A percentile compares a stretch with the other conserved stretches of the same genome.
Evolutionary conservation across 2,113 vertebrate genomes (phyloP).

Genomic region (Echinops telfairi): DNA sequence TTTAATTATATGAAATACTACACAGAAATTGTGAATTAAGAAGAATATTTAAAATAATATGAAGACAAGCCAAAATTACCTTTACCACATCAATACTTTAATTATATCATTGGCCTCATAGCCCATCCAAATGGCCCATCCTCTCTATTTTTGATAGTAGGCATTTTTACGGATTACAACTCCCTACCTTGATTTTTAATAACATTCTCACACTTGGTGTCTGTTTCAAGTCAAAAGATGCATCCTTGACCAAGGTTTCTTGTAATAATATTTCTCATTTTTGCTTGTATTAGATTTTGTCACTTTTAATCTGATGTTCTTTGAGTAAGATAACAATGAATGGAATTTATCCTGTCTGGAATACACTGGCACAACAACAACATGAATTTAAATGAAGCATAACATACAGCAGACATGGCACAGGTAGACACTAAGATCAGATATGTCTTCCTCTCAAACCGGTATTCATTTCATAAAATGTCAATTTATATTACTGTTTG

Average conservation of each 20-base stretch:
- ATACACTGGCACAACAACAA: not conserved
- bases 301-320: not conserved
- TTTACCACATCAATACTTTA: not conserved
- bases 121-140: not conserved
- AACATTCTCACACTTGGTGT: not conserved
- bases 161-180: not conserved
- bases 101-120: not conserved
- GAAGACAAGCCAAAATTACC: not conserved
- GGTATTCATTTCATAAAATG: slow-evolving; percentile 6
- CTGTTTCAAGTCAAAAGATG: not conserved
- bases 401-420: not conserved
- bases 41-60: not conserved
- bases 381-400: slow-evolving; percentile 24
- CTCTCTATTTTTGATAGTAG: not conserved
- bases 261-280: slow-evolving; percentile 21
- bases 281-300: not conserved
- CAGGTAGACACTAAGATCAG: not conserved
- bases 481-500: not conserved
- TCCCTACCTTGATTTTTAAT: not conserved
- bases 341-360: not conserved
- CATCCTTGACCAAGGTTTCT: not conserved
- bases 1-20: not conserved
- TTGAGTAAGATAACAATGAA: slow-evolving; percentile 7
- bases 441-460: not conserved
- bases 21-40: not conserved